Conservation (phyloP, 92 coral and sea anemone genomes). For the Metridium senile region DNA sequence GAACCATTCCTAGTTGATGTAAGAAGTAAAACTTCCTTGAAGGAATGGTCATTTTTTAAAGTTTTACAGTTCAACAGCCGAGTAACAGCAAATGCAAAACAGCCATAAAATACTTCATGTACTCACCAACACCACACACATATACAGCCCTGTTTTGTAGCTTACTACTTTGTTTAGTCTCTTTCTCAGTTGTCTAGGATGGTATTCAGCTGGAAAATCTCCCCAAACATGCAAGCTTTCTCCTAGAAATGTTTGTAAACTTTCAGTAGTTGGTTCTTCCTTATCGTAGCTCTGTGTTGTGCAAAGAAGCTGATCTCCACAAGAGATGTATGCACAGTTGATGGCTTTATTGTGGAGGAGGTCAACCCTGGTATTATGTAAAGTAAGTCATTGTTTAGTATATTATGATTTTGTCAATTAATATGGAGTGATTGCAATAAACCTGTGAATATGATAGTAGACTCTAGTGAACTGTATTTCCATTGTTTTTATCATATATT, state of each 20-base stretch:
- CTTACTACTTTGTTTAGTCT: slow-evolving; percentile 8
- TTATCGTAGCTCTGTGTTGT: background rate
- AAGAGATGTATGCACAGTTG: background rate
- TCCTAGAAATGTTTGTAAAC: slow-evolving; percentile 2
- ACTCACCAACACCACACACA: slow-evolving; percentile 10
- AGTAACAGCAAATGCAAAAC: background rate
- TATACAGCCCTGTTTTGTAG: slow-evolving; percentile 14
- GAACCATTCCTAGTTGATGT: background rate
- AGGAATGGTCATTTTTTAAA: background rate
- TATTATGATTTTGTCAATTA: background rate
- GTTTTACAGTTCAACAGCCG: slow-evolving; percentile 1
- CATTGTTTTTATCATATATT: no score
- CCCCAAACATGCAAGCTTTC: background rate
- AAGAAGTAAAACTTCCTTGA: background rate
- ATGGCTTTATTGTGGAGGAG: background rate
- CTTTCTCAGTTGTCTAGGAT: slow-evolving; percentile 14
- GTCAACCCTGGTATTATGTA: background rate
- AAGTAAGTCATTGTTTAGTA: no score
- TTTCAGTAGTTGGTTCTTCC: background rate
- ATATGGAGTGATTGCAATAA: no score
- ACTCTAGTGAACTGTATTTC: no score
- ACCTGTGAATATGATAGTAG: no score
- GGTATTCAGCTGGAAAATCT: background rate
- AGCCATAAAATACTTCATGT: slow-evolving; percentile 13
- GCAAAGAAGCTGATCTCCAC: background rate